Evolutionary conservation across 1,140 invertebrate genomes (phyloP).

Genomic region (Tetragnatha versicolor): DNA sequence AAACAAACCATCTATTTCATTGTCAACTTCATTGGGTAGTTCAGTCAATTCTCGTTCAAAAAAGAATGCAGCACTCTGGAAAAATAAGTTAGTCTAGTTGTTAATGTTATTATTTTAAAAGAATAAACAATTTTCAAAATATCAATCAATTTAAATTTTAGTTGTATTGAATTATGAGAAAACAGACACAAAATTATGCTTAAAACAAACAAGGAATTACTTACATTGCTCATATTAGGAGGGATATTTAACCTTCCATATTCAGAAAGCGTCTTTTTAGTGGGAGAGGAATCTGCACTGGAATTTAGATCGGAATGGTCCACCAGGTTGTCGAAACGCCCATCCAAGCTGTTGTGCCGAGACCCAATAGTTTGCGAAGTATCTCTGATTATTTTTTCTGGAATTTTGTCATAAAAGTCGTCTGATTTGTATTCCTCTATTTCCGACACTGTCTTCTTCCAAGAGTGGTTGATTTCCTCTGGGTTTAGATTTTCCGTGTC

Average conservation of each 20-base stretch:
- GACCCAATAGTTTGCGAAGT: slow-evolving; percentile 89
- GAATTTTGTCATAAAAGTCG: slow-evolving; percentile 61
- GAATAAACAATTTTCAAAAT: neutral
- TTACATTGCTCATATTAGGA: slow-evolving; percentile 22
- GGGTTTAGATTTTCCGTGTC: slow-evolving; percentile 77
- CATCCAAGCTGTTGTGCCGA: slow-evolving; percentile 73
- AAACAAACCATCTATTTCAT: slow-evolving; percentile 54
- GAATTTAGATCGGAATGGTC: slow-evolving; percentile 65
- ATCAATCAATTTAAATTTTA: neutral
- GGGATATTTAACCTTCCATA: slow-evolving; percentile 50
- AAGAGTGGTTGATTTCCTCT: slow-evolving; percentile 82
- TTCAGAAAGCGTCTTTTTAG: slow-evolving; percentile 51
- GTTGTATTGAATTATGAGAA: too few relatives aligned
- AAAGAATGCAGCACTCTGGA: slow-evolving; percentile 18
- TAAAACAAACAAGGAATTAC: neutral
- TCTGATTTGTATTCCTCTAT: slow-evolving; percentile 85
- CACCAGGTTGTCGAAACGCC: slow-evolving; percentile 69
- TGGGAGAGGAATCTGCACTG: slow-evolving; percentile 57
- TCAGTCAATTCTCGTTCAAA: slow-evolving; percentile 28
- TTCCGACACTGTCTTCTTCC: slow-evolving; percentile 89
- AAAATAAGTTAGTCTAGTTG: neutral
- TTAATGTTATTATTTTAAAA: neutral
- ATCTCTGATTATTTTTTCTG: slow-evolving; percentile 70
- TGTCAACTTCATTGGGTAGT: slow-evolving; percentile 12
- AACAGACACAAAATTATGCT: neutral